Evolutionary conservation across 2,797 vertebrate species (phyloP).

Genomic region (Trachops cirrhosus): DNA sequence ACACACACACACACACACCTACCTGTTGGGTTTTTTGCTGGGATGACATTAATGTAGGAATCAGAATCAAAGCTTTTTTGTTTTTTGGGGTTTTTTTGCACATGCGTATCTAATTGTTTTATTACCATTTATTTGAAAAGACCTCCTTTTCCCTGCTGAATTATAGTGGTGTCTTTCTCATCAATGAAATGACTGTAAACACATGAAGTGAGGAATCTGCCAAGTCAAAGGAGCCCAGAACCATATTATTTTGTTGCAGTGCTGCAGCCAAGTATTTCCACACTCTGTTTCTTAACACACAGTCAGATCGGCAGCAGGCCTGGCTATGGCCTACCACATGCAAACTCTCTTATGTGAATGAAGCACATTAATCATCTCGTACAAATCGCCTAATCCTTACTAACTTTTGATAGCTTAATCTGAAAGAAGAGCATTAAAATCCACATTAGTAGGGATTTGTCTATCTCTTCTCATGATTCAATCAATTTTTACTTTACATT

Average conservation of each 20-base stretch:
- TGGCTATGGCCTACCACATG: not conserved
- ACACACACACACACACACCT: not conserved
- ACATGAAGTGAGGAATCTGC: not conserved
- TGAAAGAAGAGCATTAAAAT: not conserved
- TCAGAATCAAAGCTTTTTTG: not conserved
- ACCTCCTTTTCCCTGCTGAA: not conserved
- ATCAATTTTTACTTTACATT: not conserved
- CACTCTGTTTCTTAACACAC: not conserved
- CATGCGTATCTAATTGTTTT: not conserved
- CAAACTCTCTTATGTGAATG: not conserved
- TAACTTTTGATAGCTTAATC: not conserved
- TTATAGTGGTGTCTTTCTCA: not conserved
- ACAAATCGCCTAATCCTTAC: not conserved
- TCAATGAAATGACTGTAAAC: not conserved
- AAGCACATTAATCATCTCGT: not conserved
- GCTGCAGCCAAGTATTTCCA: not conserved
- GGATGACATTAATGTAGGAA: not conserved
- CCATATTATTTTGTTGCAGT: not conserved
- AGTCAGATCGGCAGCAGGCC: not conserved
- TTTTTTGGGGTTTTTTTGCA: not conserved
- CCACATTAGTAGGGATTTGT: not conserved
- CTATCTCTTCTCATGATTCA: not conserved
- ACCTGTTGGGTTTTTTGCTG: not conserved
- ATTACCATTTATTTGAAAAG: not conserved
- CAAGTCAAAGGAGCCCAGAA: not conserved